Base-by-base conservation (phyloP, 2,888 invertebrate species). In the Eupithecia vulgata region DNA sequence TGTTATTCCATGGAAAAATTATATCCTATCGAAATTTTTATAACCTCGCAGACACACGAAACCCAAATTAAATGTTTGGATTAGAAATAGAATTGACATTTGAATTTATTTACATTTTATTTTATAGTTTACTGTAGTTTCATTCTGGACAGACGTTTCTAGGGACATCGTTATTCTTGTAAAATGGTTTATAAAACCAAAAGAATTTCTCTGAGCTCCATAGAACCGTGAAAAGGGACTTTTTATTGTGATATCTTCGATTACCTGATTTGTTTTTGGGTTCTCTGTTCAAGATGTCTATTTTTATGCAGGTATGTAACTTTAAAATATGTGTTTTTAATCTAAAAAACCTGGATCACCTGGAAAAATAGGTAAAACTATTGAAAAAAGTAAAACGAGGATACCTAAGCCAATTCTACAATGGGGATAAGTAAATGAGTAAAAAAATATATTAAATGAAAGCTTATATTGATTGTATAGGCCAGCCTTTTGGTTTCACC, bases 11-110 rank as follows among this genome's bases (percentile, higher is more conserved):
- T 62, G 67, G 67, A 71, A 79, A 64, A 76, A 74, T 73, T 75
- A 77, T 73, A 77, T 59, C 71, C 68, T 69, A 70, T 73, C 70
- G 72, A 77, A 74, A 68, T 76, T 78, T 79, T 77, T 75, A 76
- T 75, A 73, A 74, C 73, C 72, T 70, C 61, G 67, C 70, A 65
- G 62, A 57, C 67, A 69, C 67, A 72, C 68, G 76, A 66, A 72
- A 77, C 74, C 42, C 61, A 77, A 76, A 79, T 79, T 73, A 74
- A 73, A 73, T 64, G 45, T 66, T 76, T 71, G 17, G 21, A 40
- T 5, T 71, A 66, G 72, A 76, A 76, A 72, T 72, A 73, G 72
- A 72, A 66, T 40, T 70, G 72, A 72, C 68, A 72, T 70, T 68
- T 75, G 68, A 68, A 68, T 72, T 72, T 75, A 72, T 75, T 45